These are phyloP conservation scores for Channa maculata DNA, from an alignment of 2,113 vertebrate genomes.

Conservation along the genomic window DNA sequence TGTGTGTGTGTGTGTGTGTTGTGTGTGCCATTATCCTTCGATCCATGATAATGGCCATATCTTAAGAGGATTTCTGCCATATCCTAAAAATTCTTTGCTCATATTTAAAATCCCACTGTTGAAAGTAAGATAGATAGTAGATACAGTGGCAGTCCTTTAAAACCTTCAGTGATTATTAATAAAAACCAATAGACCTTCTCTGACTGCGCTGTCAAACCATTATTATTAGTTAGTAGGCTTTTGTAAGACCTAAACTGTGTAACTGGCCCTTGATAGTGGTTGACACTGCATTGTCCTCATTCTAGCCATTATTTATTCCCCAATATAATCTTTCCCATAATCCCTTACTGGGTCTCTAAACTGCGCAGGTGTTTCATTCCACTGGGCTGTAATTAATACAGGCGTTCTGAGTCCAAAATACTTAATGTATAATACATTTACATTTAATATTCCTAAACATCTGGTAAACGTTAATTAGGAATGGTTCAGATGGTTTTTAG, in stretches of 20 bases:
- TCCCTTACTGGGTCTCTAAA: constrained; percentile 30
- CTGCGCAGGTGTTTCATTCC: constrained; percentile 16
- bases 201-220: not conserved
- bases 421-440: constrained; percentile 55
- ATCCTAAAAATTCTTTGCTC: constrained; percentile 47
- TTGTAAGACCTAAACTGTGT: not conserved
- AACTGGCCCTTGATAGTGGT: constrained; percentile 10
- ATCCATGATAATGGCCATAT: constrained; percentile 55
- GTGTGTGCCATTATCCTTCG: constrained; percentile 19
- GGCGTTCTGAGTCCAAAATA: constrained; percentile 15
- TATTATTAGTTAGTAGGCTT: constrained; percentile 1
- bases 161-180: constrained; percentile 14
- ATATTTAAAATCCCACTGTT: constrained; percentile 37
- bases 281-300: constrained; percentile 11
- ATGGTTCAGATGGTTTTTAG: constrained; percentile 33
- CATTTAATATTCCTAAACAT: constrained; percentile 50
- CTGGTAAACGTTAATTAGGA: constrained; percentile 46
- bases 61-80: constrained; percentile 69
- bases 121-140: constrained; percentile 21
- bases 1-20: constrained; percentile 5
- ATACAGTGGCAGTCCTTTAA: constrained; percentile 41
- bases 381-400: constrained; percentile 50
- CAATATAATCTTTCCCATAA: constrained; percentile 39
- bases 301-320: constrained; percentile 39
- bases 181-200: not conserved